Evolutionary conservation across 2,797 vertebrate genomes (phyloP), one percentile per base, ranked within the genome.

Genomic region (Rhodeus uyekii): DNA sequence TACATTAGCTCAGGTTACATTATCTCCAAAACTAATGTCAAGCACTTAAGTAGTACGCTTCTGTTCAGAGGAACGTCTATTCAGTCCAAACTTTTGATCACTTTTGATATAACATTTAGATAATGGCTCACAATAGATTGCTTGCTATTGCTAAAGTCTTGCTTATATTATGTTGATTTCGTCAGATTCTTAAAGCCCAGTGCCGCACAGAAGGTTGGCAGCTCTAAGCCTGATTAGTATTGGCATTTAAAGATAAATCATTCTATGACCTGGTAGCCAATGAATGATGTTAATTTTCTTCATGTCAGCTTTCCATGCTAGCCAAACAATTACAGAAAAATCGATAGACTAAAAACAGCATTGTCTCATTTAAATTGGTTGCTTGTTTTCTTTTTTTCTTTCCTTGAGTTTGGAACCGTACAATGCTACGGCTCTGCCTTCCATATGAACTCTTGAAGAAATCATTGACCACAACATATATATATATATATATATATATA

Each of bases 201-300:
- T 18, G 48, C 13, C 22, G 0, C 46, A 18, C 69, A 34, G 29
- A 72, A 72, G 46, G 46, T 38, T 3, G 8, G 22, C 38, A 29
- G 32, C 86, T 88, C 61, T 67, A 60, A 18, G 78, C 85, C 86
- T 67, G 83, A 90, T 88, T 76, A 78, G 16, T 86, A 87, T 78
- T 88, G 88, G 80, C 81, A 89, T 89, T 87, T 80, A 18, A 65
- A 39, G 80, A 84, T 81, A 82, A 82, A 78, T 86, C 77, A 76
- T 80, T 76, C 58, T 50, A 53, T 42, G 81, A 80, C 73, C 79
- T 78, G 39, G 60, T 82, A 53, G 71, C 16, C 39, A 76, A 8
- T 81, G 19, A 24, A 69, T 53, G 42, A 67, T 83, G 78, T 67
- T 73, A 78, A 60, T 86, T 69, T 82, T 58, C 86, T 60, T 64